Base-by-base conservation (phyloP, 2,888 invertebrate species). In the Galerucella pusilla region DNA sequence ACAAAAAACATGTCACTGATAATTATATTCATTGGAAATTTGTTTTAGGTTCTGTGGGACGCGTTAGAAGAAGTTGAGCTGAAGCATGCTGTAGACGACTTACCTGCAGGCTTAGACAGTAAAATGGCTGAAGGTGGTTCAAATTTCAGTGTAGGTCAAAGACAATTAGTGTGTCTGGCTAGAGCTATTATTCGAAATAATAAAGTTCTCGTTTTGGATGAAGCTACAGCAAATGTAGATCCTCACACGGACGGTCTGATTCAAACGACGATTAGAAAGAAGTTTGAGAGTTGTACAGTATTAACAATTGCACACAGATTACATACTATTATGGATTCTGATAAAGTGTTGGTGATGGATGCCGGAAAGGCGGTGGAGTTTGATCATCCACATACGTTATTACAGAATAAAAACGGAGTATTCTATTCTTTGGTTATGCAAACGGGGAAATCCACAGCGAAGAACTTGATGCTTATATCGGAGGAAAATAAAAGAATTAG, bases 251-350 rank as follows among this genome's bases (percentile, higher is more conserved):
- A 94, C 83, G 91, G 90, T 0, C 85, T 94, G n/a, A 94, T 95
- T 78, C 95, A 95, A 83, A 89, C 89, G 14, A 94, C 94, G 0
- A 94, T 95, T 75, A 88, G 94, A 76, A 89, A 88, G 68, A 94
- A 94, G 84, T 95, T 95, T 84, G 90, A 89, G 1, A 89, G 91
- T 25, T 95, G 94, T 85, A 94, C 94, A 0, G 94, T 95, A 11
- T 89, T 96, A 49, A 95, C 95, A 0, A 94, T 96, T 64, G 96
- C 96, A 45, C 95, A 96, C 87, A 90, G 96, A 61, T 90, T 96
- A 6, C 92, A 95, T 83, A 96, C 96, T 0, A 93, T 96, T 68
- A 95, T 96, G 93, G 95, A 96, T 87, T 94, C 94, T 0, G 94
- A 95, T 88, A 91, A 92, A 86, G 93, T 95, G 70, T 85, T 95